Base-by-base conservation (phyloP, 1,140 invertebrate genomes). In the Magallana gigas region DNA sequence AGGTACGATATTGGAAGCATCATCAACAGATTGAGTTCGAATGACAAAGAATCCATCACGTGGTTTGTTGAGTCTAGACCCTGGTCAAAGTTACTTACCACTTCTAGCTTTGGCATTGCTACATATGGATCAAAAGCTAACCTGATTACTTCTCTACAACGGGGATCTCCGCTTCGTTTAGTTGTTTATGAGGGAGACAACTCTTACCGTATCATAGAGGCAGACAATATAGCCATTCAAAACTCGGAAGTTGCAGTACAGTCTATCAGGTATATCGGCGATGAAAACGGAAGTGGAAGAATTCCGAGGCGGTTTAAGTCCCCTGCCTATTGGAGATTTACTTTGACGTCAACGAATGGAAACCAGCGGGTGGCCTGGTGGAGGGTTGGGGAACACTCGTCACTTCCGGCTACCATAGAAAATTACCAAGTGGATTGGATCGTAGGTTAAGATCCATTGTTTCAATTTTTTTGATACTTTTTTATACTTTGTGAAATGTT, bases 61-160 rank as follows among this genome's bases (percentile, higher is more conserved):
- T 86, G 85, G 85, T 86, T 58, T 56, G 56, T 86, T n/a, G 85
- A 86, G n/a, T 64, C 85, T 62, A 59, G 85, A 56, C 76, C 57
- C 8, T 86, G 85, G 85, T 82, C 14, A 14, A 58, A 82, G 18
- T 58, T 62, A 6, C 81, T 62, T 9, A 82, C 85, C 14, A 82
- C 68, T 7, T 82, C 58, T 60, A 57, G 8, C 29, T 18, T 9
- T 62, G 85, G 85, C 16, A 12, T 11, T 16, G 14, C 14, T 7
- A 48, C 6, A 14, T n/a, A 60, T 82, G 85, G 85, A 56, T 86
- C 85, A 57, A 86, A 82, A 48, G 16, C 48, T 12, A 11, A 58
- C 6, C 57, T 86, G 11, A 82, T 83, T 8, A 29, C 60, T 23
- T 16, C 80, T 18, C 12, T 86, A 9, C 56, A 36, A 23, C 18